A percentile compares a stretch with the other conserved stretches of the same genome.
These are phyloP conservation scores for Castor canadensis DNA, from an alignment of 2,113 vertebrate genomes.

Conservation along the genomic window DNA sequence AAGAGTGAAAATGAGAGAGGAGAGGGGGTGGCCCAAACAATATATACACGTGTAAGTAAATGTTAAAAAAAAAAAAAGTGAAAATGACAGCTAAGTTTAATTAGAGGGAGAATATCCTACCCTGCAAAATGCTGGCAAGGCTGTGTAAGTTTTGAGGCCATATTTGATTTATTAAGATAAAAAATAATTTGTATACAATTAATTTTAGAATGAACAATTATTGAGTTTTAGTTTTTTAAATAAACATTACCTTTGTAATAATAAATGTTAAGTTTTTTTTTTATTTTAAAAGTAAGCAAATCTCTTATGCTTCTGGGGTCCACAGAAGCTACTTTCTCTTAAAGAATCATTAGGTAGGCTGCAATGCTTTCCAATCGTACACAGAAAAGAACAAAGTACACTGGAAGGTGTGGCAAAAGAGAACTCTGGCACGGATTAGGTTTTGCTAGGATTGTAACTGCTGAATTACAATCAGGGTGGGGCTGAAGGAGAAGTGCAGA, in stretches of 20 bases:
- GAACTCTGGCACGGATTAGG: constrained; percentile 12
- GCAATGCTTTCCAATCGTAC: not conserved
- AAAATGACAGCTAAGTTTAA: too few species aligned
- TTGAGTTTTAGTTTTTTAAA: too few species aligned
- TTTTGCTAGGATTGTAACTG: not conserved
- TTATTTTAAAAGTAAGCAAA: not conserved
- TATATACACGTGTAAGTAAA: too few species aligned
- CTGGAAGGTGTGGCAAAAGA: not conserved
- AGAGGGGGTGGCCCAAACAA: too few species aligned
- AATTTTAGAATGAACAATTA: not conserved
- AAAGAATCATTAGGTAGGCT: not conserved
- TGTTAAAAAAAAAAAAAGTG: too few species aligned
- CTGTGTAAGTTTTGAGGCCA: not conserved
- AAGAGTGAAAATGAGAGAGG: constrained; percentile 25
- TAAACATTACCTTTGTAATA: not conserved
- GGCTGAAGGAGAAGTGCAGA: not conserved
- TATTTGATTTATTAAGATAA: not conserved
- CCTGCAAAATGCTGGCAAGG: not conserved
- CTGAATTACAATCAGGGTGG: not conserved
- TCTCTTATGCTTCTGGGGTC: not conserved
- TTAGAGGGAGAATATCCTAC: not conserved
- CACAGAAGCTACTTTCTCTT: not conserved
- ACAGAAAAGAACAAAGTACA: constrained; percentile 21
- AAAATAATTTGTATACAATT: not conserved
- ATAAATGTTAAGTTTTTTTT: not conserved